A percentile compares a stretch with the other conserved stretches of the same genome.
Evolutionary conservation across 1,140 invertebrate species (phyloP).

Genomic region (Drosophila nikananu): DNA sequence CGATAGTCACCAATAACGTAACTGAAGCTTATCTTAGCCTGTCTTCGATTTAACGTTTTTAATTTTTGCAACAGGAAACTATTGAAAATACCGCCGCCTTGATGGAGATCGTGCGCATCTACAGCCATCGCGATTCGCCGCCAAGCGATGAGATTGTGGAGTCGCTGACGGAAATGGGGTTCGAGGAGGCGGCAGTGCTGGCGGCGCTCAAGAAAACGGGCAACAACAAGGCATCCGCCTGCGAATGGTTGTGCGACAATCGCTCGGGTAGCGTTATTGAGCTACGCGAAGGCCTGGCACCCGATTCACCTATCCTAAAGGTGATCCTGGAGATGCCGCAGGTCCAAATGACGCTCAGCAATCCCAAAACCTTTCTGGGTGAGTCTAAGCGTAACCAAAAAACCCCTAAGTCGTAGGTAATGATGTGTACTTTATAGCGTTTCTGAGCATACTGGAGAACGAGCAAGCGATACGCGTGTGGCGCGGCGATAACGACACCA

Average conservation of each 20-base stretch:
- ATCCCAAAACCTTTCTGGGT: conserved; percentile 85
- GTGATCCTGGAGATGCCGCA: conserved; percentile 83
- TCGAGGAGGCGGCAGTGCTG: conserved; percentile 70
- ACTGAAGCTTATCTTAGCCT: not conserved
- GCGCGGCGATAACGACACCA: conserved; percentile 84
- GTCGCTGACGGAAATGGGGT: conserved; percentile 80
- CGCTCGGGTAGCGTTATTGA: conserved; percentile 76
- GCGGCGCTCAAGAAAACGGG: conserved; percentile 75
- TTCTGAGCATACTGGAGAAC: conserved; percentile 82
- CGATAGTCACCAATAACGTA: conserved; percentile 78
- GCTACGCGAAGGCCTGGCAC: conserved; percentile 74
- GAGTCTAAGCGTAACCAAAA: not conserved
- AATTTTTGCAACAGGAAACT: conserved; percentile 48
- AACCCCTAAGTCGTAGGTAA: not conserved
- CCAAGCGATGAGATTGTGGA: conserved; percentile 70
- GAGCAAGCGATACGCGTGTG: conserved; percentile 84
- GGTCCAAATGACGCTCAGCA: conserved; percentile 81
- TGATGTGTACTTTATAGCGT: conserved; percentile 49
- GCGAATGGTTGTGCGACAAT: conserved; percentile 84
- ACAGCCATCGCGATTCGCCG: conserved; percentile 78
- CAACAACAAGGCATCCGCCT: conserved; percentile 84
- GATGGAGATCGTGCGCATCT: conserved; percentile 83
- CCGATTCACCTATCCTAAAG: conserved; percentile 83
- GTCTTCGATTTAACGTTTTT: not conserved
- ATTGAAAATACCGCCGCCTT: conserved; percentile 80